Conservation (phyloP, 2,113 vertebrate species). For the Redunca redunca region DNA sequence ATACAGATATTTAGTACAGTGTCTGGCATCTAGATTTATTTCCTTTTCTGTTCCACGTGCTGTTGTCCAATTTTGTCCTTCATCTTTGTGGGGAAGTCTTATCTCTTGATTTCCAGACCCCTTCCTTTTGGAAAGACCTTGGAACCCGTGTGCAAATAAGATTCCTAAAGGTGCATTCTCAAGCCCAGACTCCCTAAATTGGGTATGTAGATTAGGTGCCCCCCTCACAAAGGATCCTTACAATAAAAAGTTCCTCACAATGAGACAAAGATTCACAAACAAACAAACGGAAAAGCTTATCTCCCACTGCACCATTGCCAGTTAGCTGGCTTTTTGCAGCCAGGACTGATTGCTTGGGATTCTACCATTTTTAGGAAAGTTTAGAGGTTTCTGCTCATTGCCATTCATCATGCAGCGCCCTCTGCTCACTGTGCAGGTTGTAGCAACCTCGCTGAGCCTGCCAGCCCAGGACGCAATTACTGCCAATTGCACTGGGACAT, state of each 20-base stretch:
- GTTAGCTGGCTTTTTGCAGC: background rate
- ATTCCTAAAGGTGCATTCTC: background rate
- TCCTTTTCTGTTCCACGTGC: background rate
- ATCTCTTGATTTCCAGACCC: background rate
- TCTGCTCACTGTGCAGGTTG: background rate
- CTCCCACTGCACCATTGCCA: background rate
- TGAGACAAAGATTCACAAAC: background rate
- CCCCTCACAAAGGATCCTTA: background rate
- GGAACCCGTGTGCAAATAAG: background rate
- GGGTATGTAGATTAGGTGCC: background rate
- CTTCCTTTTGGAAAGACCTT: background rate
- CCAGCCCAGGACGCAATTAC: background rate
- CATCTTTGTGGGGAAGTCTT: background rate
- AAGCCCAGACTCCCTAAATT: background rate
- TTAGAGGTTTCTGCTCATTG: background rate
- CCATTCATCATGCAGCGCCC: background rate
- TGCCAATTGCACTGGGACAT: background rate
- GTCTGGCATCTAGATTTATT: background rate
- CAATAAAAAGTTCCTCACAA: background rate
- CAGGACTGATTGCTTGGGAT: background rate
- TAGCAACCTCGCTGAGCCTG: background rate
- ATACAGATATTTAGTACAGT: background rate
- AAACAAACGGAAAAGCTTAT: background rate
- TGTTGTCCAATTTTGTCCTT: background rate
- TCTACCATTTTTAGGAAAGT: background rate